phyloP scores from a whole-genome alignment of 2,888 invertebrate species.

The Exocentrus adspersus region DNA sequence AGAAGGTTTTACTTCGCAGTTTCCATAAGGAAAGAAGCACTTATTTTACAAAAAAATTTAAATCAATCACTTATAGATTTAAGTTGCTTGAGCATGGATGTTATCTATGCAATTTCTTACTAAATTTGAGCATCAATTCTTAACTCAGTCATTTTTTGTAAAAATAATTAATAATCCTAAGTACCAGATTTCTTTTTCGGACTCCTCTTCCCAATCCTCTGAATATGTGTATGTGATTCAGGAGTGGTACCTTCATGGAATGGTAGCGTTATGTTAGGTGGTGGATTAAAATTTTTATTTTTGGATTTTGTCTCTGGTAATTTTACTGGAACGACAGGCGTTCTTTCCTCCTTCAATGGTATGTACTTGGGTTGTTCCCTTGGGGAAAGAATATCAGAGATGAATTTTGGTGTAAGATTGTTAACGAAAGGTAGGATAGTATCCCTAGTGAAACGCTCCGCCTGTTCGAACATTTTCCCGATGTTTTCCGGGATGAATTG shows the following conservation, averaged over 20 bases:
- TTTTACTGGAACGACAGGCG: background rate
- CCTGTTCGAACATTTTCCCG: constrained; percentile 40
- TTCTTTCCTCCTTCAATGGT: constrained; percentile 30
- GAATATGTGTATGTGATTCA: constrained; percentile 32
- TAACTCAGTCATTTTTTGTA: background rate
- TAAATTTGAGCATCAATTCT: no score
- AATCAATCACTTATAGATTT: no score
- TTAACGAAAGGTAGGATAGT: constrained; percentile 45
- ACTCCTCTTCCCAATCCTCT: constrained; percentile 28
- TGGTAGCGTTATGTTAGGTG: constrained; percentile 1
- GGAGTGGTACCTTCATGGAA: constrained; percentile 12
- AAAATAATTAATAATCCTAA: background rate
- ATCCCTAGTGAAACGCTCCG: constrained; percentile 45
- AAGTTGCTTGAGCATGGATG: no score
- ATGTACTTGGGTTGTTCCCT: constrained; percentile 28
- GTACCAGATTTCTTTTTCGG: background rate
- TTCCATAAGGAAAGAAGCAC: no score
- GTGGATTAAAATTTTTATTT: constrained; percentile 28
- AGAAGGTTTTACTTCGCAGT: background rate
- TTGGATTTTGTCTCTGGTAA: constrained; percentile 20
- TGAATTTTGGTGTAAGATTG: constrained; percentile 40
- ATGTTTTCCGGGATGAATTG: constrained; percentile 45
- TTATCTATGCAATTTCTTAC: no score
- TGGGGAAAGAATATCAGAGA: constrained; percentile 39
- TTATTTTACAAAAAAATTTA: no score